Evolutionary conservation across 2,113 vertebrate genomes (phyloP).

Genomic region (Tyto alba): DNA sequence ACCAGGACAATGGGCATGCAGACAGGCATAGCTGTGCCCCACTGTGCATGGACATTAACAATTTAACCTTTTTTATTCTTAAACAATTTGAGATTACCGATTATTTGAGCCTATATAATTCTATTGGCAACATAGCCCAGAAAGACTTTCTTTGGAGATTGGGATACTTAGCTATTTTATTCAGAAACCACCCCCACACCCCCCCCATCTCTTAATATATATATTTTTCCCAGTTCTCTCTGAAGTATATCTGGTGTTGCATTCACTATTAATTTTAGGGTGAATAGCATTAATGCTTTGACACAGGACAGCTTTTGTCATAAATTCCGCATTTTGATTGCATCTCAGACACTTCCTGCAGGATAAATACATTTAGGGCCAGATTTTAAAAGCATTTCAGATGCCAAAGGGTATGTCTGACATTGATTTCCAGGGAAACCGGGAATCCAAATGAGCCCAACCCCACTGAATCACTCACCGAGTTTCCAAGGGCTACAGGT

Average conservation of each 20-base stretch:
- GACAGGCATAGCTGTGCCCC: neutral
- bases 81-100: neutral
- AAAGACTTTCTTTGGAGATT: neutral
- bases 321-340: neutral
- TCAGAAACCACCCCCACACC: too few species aligned
- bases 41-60: rapidly evolving
- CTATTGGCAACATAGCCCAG: neutral
- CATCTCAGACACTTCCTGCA: neutral
- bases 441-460: neutral
- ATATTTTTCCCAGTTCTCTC: neutral
- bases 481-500: neutral
- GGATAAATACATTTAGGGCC: neutral
- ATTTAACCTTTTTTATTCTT: too few species aligned
- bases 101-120: neutral
- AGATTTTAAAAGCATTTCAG: slow-evolving; percentile 11
- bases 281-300: neutral
- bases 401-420: neutral
- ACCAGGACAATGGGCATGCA: rapidly evolving
- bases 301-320: neutral
- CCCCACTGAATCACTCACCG: neutral
- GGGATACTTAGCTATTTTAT: neutral
- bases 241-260: neutral
- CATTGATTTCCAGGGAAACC: neutral
- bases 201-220: neutral
- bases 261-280: neutral